Evolutionary conservation across 1,140 invertebrate genomes (phyloP), one percentile per base, ranked within the genome.

Genomic region (Scaptomyza montana): DNA sequence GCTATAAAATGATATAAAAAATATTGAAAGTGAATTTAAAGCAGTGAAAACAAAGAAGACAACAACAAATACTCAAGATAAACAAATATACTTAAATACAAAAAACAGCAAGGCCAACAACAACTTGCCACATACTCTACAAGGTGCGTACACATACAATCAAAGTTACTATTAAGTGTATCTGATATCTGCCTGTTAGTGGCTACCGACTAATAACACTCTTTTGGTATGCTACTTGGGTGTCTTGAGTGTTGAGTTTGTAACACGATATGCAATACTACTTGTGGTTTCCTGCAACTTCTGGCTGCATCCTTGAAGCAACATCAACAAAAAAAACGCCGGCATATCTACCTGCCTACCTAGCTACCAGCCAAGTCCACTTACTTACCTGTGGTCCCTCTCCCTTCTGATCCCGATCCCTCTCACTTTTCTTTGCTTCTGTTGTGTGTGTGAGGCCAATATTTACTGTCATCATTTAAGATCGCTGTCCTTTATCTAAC

Each of bases 301-400:
- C 51, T 19, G 25, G 51, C 50, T 66, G 69, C 54, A 71, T 71
- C 69, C 63, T 72, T 72, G 63, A 41, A n/a, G 54, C 41, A 67
- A 59, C 28, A 66, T 59, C 63, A 66, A 54, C 63, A 53, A 9
- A 41, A 41, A 41, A 41, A 66, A 51, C 54, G 63, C 62, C 69
- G 39, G 47, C 30, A 51, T n/a, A 16, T 60, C 41, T 51, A 50
- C 46, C 61, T 64, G 43, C 60, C 59, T 49, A 50, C 16, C 16
- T 16, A 16, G n/a, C 1, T 16, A 16, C 2, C 30, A 33, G 5
- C 30, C 30, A 33, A 33, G 36, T 33, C 10, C 13, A 16, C 21
- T 39, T 61, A 13, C 59, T 16, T 47, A 47, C 59, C 50, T 54
- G 50, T 5, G 9, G 21, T 25, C 9, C 28, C 10, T 1, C 28